Conservation (phyloP, 2,888 invertebrate species). For the Danaus chrysippus region DNA sequence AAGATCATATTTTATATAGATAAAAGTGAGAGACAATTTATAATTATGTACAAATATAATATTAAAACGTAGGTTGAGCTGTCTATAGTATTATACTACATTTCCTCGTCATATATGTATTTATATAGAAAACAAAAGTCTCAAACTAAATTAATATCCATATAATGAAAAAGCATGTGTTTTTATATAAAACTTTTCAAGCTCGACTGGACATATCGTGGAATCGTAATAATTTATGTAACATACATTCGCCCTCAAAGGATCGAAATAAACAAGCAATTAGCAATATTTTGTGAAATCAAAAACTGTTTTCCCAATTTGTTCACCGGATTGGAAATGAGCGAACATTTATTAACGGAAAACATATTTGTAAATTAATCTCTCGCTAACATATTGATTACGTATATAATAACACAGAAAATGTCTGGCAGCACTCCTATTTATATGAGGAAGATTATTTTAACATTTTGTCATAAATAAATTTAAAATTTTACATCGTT, state of each 20-base stretch:
- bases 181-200: no score
- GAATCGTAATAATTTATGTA: neutral
- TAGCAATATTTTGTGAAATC: slow-evolving; percentile 23
- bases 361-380: slow-evolving; percentile 34
- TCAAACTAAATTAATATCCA: no score
- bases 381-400: slow-evolving; percentile 22
- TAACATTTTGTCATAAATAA: no score
- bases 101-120: no score
- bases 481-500: no score
- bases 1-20: no score
- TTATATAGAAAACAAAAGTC: no score
- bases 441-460: neutral
- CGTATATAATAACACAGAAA: slow-evolving; percentile 11
- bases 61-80: no score
- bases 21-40: no score
- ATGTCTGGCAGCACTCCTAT: neutral
- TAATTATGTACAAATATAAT: no score
- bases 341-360: slow-evolving; percentile 32
- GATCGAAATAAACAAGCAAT: slow-evolving; percentile 19
- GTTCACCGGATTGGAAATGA: slow-evolving; percentile 26
- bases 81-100: no score
- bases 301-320: slow-evolving; percentile 26
- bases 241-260: slow-evolving; percentile 12
- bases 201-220: neutral
- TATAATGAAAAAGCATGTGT: no score